A percentile compares a stretch with the other conserved stretches of the same genome.
Conservation (phyloP, 2,113 vertebrate genomes). For the Phainopepla nitens region DNA sequence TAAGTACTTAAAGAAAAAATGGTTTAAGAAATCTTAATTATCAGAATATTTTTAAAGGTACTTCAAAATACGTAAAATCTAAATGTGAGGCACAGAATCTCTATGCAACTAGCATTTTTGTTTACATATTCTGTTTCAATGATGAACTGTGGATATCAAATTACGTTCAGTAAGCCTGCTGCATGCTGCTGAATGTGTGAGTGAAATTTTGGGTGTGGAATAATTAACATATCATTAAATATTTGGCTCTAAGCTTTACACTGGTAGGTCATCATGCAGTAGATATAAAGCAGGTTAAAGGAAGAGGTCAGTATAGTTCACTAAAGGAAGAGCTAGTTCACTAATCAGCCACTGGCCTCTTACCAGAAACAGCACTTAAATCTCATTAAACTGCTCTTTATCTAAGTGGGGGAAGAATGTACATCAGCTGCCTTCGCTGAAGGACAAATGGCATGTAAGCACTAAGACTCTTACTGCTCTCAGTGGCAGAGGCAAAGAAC, state of each 20-base stretch:
- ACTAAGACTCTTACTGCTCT: not conserved
- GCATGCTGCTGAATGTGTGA: not conserved
- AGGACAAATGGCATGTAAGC: not conserved
- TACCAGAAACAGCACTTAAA: conserved; percentile 35
- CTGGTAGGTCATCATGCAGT: not conserved
- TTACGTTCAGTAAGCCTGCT: not conserved
- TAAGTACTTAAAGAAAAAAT: not conserved
- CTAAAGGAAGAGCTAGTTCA: no score
- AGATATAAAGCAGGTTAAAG: conserved; percentile 16
- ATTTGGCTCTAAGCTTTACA: not conserved
- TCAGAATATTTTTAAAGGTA: not conserved
- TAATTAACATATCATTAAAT: not conserved
- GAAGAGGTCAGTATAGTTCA: not conserved
- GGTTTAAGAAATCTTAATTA: not conserved
- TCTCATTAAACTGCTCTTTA: conserved; percentile 48
- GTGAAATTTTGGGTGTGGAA: not conserved
- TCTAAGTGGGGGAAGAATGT: not conserved
- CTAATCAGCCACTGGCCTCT: conserved; percentile 35
- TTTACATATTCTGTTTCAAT: not conserved
- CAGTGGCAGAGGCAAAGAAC: not conserved
- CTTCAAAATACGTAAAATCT: not conserved
- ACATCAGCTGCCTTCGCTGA: not conserved
- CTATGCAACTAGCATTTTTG: not conserved
- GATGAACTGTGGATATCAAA: not conserved
- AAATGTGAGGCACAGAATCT: not conserved